Percentiles rank a stretch among this genome's conserved stretches.
Evolutionary conservation across 2,113 vertebrate species (phyloP).

Genomic region (Tachysurus vachellii): DNA sequence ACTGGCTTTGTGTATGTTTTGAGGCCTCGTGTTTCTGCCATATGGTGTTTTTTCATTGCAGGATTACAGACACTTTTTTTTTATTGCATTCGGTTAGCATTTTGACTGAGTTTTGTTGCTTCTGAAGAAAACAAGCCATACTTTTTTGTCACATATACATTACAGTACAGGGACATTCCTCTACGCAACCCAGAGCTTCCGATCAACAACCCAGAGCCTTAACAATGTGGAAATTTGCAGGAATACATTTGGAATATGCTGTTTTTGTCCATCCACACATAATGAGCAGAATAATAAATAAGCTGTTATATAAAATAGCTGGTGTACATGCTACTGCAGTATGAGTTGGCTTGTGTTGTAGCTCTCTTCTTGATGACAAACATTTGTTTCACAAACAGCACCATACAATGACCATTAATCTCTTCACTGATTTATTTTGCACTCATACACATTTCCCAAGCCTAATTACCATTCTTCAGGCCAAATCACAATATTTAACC

Average conservation of each 20-base stretch:
- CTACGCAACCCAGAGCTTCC: too few relatives aligned
- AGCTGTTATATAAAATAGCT: not conserved
- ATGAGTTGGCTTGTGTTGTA: not conserved
- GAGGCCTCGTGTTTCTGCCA: not conserved
- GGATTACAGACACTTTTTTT: not conserved
- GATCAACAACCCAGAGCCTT: too few relatives aligned
- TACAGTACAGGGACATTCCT: too few relatives aligned
- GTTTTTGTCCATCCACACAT: not conserved
- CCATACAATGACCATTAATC: too few relatives aligned
- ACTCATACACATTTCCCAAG: not conserved
- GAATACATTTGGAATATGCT: not conserved
- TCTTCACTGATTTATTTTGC: not conserved
- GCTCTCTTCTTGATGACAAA: not conserved
- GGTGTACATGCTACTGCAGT: not conserved
- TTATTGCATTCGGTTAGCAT: not conserved
- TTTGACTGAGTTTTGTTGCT: not conserved
- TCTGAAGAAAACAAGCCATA: too few relatives aligned
- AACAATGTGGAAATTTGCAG: not conserved
- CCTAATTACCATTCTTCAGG: not conserved
- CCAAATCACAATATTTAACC: slow-evolving; percentile 28
- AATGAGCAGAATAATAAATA: not conserved
- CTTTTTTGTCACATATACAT: too few relatives aligned
- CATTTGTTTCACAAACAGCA: not conserved
- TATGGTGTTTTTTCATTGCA: not conserved
- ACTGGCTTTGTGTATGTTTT: not conserved